Percentiles rank a stretch among this genome's conserved stretches.
Evolutionary conservation across 2,113 vertebrate genomes (phyloP).

Genomic region (Colius striatus): DNA sequence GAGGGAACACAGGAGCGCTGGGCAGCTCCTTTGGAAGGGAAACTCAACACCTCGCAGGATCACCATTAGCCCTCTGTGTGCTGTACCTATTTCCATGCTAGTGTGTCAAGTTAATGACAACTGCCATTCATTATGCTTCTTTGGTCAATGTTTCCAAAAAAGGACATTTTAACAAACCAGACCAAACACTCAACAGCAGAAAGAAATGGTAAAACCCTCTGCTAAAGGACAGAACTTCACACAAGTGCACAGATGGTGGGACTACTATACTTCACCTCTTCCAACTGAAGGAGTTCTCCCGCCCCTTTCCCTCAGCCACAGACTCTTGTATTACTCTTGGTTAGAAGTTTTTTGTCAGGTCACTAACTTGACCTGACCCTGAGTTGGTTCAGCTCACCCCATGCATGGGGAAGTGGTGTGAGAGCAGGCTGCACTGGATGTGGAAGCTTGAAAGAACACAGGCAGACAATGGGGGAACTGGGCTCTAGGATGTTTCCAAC

Average conservation of each 20-base stretch:
- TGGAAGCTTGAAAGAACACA: background rate
- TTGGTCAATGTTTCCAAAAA: rapidly evolving
- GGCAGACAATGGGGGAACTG: background rate
- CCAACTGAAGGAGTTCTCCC: background rate
- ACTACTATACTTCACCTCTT: background rate
- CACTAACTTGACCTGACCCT: background rate
- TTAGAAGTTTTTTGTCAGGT: background rate
- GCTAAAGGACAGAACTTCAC: background rate
- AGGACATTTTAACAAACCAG: background rate
- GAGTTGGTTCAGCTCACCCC: background rate
- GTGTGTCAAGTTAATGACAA: background rate
- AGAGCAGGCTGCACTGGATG: rapidly evolving
- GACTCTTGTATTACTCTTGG: background rate
- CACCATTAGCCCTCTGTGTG: background rate
- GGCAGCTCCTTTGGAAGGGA: background rate
- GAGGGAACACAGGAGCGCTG: background rate
- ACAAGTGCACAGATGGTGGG: background rate
- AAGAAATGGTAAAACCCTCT: background rate
- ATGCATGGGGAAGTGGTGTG: rapidly evolving
- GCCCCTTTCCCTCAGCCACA: background rate
- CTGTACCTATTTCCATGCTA: rapidly evolving
- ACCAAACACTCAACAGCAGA: background rate
- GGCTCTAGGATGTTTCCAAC: background rate
- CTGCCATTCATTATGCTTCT: background rate
- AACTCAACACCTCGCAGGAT: background rate